A percentile compares a stretch with the other conserved stretches of the same genome.
Conservation (phyloP, 2,797 vertebrate genomes). For the Macrochelys suwanniensis region DNA sequence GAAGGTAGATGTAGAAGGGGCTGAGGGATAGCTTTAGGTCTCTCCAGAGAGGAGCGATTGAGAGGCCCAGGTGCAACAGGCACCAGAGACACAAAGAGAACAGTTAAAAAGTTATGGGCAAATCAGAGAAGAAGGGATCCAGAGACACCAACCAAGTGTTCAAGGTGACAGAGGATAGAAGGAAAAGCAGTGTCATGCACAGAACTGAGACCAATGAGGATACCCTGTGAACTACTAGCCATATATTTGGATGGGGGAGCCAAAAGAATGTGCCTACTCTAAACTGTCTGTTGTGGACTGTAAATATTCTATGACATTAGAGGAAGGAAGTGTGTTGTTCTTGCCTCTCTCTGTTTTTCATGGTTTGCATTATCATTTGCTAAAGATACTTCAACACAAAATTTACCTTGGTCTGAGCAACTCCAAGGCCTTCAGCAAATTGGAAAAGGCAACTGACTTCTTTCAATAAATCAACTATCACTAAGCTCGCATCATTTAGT, state of each 20-base stretch:
- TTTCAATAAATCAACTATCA: background rate
- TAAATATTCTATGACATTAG: background rate
- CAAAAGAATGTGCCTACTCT: background rate
- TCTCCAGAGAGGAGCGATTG: background rate
- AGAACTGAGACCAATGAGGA: background rate
- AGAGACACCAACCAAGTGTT: background rate
- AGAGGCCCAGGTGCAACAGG: background rate
- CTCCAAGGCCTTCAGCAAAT: rapidly evolving
- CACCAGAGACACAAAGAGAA: background rate
- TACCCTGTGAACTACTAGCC: too few species aligned
- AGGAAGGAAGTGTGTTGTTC: background rate
- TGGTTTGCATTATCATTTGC: background rate
- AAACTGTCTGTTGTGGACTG: background rate
- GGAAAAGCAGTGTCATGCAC: background rate
- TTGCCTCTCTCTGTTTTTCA: background rate
- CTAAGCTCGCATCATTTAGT: rapidly evolving
- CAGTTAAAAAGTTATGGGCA: background rate
- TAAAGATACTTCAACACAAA: background rate
- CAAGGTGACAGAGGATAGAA: background rate
- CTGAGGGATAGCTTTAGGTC: background rate
- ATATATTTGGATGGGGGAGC: background rate
- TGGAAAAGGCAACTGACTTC: background rate
- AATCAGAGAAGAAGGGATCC: background rate
- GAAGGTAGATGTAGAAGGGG: too few species aligned
- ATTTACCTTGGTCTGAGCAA: background rate